Percentiles rank a stretch among this genome's conserved stretches.
Conservation (phyloP, 2,888 invertebrate species). For the Bombylius discolor region DNA sequence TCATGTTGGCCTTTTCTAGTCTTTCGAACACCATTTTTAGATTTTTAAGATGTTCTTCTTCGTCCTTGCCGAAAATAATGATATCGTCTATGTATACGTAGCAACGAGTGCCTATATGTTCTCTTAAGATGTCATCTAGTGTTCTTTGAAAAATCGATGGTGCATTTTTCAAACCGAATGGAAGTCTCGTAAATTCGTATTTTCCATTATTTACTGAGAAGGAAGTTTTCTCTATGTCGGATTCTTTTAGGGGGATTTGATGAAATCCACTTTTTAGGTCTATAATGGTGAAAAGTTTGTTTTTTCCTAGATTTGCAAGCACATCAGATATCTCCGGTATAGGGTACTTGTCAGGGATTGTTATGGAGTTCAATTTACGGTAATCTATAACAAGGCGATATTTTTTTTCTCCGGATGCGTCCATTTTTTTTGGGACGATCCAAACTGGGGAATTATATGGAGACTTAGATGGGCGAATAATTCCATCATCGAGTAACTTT, state of each 20-base stretch:
- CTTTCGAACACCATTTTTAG: constrained; percentile 2
- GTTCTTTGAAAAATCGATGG: constrained; percentile 2
- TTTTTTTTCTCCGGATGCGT: constrained; percentile 7
- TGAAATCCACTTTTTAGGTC: constrained; percentile 1
- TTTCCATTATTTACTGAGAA: constrained; percentile 1
- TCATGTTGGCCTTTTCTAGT: constrained; percentile 8
- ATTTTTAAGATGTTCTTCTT: constrained; percentile 8
- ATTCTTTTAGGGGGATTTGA: neutral
- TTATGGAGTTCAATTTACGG: constrained; percentile 8
- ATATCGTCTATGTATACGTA: constrained; percentile 11
- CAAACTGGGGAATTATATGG: neutral
- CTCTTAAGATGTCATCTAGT: neutral
- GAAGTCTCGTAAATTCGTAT: neutral
- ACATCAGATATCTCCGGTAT: constrained; percentile 6
- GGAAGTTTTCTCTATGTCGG: neutral
- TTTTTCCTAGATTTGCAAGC: neutral
- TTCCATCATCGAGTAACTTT: constrained; percentile 6
- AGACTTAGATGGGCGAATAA: constrained; percentile 4
- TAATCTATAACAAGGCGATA: constrained; percentile 9
- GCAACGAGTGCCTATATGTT: constrained; percentile 7
- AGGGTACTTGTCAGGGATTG: constrained; percentile 8
- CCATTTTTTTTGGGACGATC: constrained; percentile 7
- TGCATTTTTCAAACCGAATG: constrained; percentile 1
- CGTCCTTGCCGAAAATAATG: constrained; percentile 7
- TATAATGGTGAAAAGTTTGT: neutral